Conservation (phyloP, 2,113 vertebrate genomes). For the Ramphastos sulfuratus region DNA sequence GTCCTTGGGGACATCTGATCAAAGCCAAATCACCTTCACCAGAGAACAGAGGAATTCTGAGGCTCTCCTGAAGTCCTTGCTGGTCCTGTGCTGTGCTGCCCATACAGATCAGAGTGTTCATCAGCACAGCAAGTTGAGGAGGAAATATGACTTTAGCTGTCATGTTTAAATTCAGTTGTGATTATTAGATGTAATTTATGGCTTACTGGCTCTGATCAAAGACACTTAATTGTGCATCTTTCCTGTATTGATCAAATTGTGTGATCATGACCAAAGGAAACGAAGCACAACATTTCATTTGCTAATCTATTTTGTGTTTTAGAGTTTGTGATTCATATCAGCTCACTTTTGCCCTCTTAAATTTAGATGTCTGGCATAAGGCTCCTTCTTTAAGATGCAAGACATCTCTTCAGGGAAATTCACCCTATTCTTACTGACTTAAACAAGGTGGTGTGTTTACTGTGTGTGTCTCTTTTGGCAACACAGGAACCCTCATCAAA, state of each 20-base stretch:
- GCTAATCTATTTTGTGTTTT: neutral
- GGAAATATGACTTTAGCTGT: neutral
- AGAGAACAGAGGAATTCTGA: neutral
- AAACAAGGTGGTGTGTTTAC: neutral
- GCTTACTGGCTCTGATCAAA: neutral
- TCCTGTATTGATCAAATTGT: neutral
- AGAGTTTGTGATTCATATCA: neutral
- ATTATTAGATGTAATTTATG: neutral
- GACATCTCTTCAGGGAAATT: neutral
- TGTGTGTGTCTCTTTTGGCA: neutral
- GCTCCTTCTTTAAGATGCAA: neutral
- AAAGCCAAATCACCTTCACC: neutral
- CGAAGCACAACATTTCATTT: neutral
- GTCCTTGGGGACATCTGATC: neutral
- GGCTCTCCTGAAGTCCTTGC: neutral
- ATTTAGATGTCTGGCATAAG: neutral
- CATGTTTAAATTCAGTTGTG: neutral
- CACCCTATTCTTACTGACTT: neutral
- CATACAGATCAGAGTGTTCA: neutral
- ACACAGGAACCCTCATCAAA: neutral
- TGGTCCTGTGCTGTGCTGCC: neutral
- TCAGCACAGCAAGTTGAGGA: neutral
- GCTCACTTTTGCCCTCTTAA: neutral
- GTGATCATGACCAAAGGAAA: neutral
- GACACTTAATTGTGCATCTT: neutral